Percentiles rank a stretch among this genome's conserved stretches.
phyloP scores from a whole-genome alignment of 2,888 invertebrate genomes.

The Phyllotreta cruciferae region DNA sequence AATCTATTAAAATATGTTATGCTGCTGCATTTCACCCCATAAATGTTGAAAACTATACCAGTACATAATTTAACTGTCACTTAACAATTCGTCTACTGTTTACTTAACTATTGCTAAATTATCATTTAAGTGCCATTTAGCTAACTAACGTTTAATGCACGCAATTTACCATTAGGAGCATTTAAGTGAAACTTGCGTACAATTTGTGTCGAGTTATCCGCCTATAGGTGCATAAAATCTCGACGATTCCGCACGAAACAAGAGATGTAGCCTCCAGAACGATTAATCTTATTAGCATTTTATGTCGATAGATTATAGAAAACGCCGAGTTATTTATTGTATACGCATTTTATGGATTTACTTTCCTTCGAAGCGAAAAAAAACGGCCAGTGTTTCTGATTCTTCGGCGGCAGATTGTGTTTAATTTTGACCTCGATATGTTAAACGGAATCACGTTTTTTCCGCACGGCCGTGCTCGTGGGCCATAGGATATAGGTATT shows the following conservation, averaged over 20 bases:
- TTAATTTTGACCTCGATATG: not conserved
- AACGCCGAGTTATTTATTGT: not conserved
- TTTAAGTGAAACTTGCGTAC: too few relatives aligned
- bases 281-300: constrained; percentile 4
- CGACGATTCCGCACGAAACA: too few relatives aligned
- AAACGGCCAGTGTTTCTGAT: not conserved
- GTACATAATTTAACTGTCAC: too few relatives aligned
- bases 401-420: not conserved
- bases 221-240: too few relatives aligned
- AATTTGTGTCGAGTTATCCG: too few relatives aligned
- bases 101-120: too few relatives aligned
- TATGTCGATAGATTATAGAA: not conserved
- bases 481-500: too few relatives aligned
- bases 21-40: too few relatives aligned
- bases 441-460: constrained; percentile 1
- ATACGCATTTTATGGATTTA: not conserved
- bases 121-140: not conserved
- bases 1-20: too few relatives aligned
- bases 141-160: not conserved
- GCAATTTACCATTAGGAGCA: not conserved
- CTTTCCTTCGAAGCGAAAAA: constrained; percentile 1
- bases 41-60: too few relatives aligned
- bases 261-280: too few relatives aligned
- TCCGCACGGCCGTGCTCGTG: not conserved
- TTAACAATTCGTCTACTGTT: too few relatives aligned